Base-by-base conservation (phyloP, 2,888 invertebrate genomes). In the Lysandra coridon region DNA sequence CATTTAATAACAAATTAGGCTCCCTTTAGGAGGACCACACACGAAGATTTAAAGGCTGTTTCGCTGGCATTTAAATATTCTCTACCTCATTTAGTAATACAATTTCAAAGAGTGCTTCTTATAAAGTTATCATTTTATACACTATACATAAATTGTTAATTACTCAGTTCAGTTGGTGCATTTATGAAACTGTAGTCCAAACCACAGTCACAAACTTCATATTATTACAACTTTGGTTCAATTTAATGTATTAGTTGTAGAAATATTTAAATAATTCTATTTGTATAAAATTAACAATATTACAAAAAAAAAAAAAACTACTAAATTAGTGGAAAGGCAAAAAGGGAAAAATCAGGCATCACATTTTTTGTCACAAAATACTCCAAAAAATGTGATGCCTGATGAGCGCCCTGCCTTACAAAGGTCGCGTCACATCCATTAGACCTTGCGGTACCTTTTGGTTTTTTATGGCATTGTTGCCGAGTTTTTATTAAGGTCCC, bases 1-100 rank as follows among this genome's bases (percentile, higher is more conserved):
- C 89, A 93, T 93, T 93, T 93, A 92, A 89, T 92, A 92, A 91
- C 91, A 92, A 94, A 94, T 93, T 94, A 92, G 92, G 90, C 89
- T 87, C 82, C 83, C 40, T 78, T 79, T 78, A 76, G 78, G 79
- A 23, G 10, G 69, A 37, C 14, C 76, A 57, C 33, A 76, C 53
- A 76, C 57, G 17, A 5, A 53, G 30, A 53, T 30, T 30, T 0
- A 64, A 49, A 30, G 12, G 64, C 5, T 37, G 4, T 69, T 69
- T 69, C 0, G 1, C 12, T 37, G 2, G 33, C 23, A 30, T 64
- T 30, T 69, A 3, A 69, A 33, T 14, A 37, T 69, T 37, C 5
- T 4, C 14, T 37, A 69, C 33, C 10, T 69, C 2, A 37, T 69
- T 69, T 23, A 4, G 57, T 57, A 57, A 0, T 17, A 17, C 4